These are phyloP conservation scores for Parnassius smintheus DNA, from an alignment of 2,888 invertebrate species.

Conservation along the genomic window DNA sequence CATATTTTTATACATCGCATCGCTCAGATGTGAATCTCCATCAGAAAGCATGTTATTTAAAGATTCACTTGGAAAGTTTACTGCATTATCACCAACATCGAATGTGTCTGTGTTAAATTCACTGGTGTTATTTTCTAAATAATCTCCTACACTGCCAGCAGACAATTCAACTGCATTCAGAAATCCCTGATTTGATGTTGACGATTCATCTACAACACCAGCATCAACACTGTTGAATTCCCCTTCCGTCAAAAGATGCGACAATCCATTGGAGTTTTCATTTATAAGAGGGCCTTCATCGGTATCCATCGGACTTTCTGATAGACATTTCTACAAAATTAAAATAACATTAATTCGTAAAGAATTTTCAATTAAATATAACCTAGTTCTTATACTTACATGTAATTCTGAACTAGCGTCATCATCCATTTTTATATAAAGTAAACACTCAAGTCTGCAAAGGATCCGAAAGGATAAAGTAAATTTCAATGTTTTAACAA, in stretches of 20 bases:
- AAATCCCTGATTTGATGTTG: constrained; percentile 72
- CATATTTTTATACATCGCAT: constrained; percentile 47
- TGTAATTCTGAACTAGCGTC: constrained; percentile 69
- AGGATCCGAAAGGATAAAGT: too few species aligned
- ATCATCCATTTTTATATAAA: constrained; percentile 48
- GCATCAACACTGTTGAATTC: constrained; percentile 74
- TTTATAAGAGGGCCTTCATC: constrained; percentile 72
- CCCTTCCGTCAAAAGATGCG: constrained; percentile 70
- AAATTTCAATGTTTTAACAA: too few species aligned
- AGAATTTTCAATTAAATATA: background rate
- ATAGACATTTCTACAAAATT: constrained; percentile 59
- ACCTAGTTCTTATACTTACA: constrained; percentile 41
- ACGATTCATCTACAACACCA: constrained; percentile 66
- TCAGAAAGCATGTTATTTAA: constrained; percentile 64
- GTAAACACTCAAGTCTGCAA: background rate
- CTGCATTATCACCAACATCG: constrained; percentile 73
- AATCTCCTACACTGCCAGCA: constrained; percentile 72
- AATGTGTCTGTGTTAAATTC: constrained; percentile 64
- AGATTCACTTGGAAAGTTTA: constrained; percentile 67
- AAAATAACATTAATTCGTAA: background rate
- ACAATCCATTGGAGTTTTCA: constrained; percentile 72
- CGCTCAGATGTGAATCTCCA: constrained; percentile 65
- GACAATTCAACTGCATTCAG: constrained; percentile 73
- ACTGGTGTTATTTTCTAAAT: constrained; percentile 64
- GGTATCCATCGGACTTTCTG: constrained; percentile 68